Conservation (phyloP, 1,140 invertebrate genomes). For the Pseudomyrmex flavicornis region DNA sequence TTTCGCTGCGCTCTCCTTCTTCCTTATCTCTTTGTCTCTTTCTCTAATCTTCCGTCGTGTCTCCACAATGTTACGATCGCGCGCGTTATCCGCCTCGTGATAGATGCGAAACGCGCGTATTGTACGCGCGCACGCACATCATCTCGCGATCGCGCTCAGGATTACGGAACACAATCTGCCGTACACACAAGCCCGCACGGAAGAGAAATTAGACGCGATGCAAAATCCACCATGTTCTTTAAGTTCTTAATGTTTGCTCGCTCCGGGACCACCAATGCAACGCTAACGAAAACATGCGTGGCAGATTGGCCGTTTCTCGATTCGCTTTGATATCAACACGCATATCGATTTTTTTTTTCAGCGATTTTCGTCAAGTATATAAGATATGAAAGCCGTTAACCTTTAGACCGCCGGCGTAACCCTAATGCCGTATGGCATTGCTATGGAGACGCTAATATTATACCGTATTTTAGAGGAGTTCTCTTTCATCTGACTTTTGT, state of each 20-base stretch:
- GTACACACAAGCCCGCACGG: conserved; percentile 62
- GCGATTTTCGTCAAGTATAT: not conserved
- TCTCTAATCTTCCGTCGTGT: not conserved
- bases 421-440: no score
- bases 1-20: not conserved
- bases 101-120: conserved; percentile 22
- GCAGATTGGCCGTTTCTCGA: not conserved
- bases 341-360: not conserved
- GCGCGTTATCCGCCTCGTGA: conserved; percentile 13
- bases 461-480: no score
- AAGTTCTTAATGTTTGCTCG: not conserved
- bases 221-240: conserved; percentile 35
- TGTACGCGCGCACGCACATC: conserved; percentile 16
- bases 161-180: conserved; percentile 35
- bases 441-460: no score
- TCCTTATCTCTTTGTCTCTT: not conserved
- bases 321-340: not conserved
- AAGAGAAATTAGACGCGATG: conserved; percentile 64
- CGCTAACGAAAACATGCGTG: conserved; percentile 9
- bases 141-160: conserved; percentile 44
- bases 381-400: no score
- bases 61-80: not conserved
- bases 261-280: conserved; percentile 12
- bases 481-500: no score
- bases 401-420: no score